Evolutionary conservation across 2,888 invertebrate genomes (phyloP), one percentile per base, ranked within the genome.

Genomic region (Acleris cristana): DNA sequence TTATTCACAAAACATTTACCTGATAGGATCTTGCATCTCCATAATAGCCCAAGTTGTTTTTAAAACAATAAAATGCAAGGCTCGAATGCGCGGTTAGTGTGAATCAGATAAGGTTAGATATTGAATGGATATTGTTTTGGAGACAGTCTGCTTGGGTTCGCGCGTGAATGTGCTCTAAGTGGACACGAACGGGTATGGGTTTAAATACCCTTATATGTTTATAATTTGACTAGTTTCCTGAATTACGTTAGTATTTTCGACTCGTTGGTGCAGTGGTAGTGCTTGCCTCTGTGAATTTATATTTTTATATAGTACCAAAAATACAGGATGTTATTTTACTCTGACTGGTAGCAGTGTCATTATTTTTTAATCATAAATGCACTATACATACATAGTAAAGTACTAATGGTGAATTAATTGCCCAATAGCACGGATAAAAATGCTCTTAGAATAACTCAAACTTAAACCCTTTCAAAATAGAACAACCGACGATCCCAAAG

Each of bases 1-100:
- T 92, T 89, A 90, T 90, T 85, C 89, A 85, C 84, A 86, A 88
- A 91, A 90, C 90, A 89, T 90, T 90, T 89, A 87, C 74, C 73
- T 80, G 92, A 92, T 91, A 88, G 83, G 81, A 91, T 92, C 91
- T 83, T 76, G 78, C 75, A 76, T 76, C 77, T 75, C 82, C 80
- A 81, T 83, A 85, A 78, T 81, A 76, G 78, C 73, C 75, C 73
- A 68, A 78, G 79, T 78, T 83, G 82, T 82, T 82, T 84, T 85
- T 82, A 81, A 85, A 87, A 86, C 87, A 86, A 86, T 86, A 86
- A 85, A 84, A 84, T 82, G 83, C 83, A 84, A 84, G 80, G 81
- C 75, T 77, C 74, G 77, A 84, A 85, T 76, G 76, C 85, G 81
- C 88, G 88, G 87, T 88, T 87, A 83, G 84, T 88, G 89, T 83